Evolutionary conservation across 30 jellyfish, hydroid and myxozoan genomes (phyloP).

Genomic region (Pseudorhiza aurosa): DNA sequence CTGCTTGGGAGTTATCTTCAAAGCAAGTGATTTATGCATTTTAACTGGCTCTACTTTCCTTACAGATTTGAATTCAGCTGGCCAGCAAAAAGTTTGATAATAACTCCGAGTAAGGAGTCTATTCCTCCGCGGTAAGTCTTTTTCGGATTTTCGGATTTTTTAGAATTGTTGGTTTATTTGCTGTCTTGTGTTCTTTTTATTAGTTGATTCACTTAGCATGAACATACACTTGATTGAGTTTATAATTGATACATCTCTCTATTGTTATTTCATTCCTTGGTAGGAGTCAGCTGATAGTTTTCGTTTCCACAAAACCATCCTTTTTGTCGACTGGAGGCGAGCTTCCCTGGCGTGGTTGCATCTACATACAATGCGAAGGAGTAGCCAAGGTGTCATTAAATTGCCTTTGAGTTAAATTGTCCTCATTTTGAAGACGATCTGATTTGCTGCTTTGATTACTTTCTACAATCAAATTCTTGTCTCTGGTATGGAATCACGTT

Average conservation of each 20-base stretch:
- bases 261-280: not conserved
- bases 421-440: too few relatives aligned
- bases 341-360: slow-evolving; percentile 87
- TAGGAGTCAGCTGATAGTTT: slow-evolving; percentile 74
- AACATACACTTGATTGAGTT: not conserved
- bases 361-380: slow-evolving; percentile 82
- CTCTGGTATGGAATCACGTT: too few relatives aligned
- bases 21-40: too few relatives aligned
- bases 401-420: too few relatives aligned
- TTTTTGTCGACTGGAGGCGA: slow-evolving; percentile 75
- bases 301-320: slow-evolving; percentile 73
- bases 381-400: slow-evolving; percentile 95
- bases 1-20: too few relatives aligned
- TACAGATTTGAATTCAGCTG: slow-evolving; percentile 83
- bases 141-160: too few relatives aligned
- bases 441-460: too few relatives aligned
- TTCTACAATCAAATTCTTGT: too few relatives aligned
- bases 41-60: not conserved
- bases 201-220: not conserved
- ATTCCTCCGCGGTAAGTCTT: slow-evolving; percentile 73
- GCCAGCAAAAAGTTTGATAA: slow-evolving; percentile 89
- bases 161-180: too few relatives aligned
- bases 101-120: slow-evolving; percentile 86
- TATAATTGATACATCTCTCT: too few relatives aligned
- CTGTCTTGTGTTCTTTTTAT: too few relatives aligned